Base-by-base conservation (phyloP, 2,113 vertebrate species). In the Xenus cinereus region DNA sequence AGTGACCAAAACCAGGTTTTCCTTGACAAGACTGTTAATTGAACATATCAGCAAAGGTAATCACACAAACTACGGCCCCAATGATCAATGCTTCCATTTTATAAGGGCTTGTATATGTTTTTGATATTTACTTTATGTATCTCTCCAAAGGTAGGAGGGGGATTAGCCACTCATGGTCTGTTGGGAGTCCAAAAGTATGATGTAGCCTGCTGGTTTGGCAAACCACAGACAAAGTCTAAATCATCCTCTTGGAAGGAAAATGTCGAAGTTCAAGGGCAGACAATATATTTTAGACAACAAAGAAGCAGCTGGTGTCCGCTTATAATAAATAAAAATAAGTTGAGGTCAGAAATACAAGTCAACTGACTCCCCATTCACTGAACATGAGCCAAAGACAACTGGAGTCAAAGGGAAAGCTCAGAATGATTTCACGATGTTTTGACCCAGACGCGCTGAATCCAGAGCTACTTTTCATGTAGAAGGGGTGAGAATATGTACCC, bases 1-100 rank as follows among this genome's bases (percentile, higher is more conserved):
- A 96, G 90, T 96, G 95, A 95, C 97, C 95, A 67, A 96, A 97
- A 83, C 67, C 95, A 93, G 96, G 83, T 93, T 98, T 84, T 97
- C 77, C 94, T 84, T 91, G 96, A 87, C 21, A 92, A 89, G 90
- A 33, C 83, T 85, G 63, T 92, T 96, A 77, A 95, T 79, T 72
- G 82, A 93, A 92, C 56, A 11, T 92, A 96, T 82, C 72, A 84
- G 82, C 72, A 87, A 68, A 91, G 56, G 85, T 45, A 73, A 64
- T 51, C 79, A 60, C 82, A 73, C 41, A 23, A 69, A 48, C 83
- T 62, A 46, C 37, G 82, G 63, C 67, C 78, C 50, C 4, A 6
- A 51, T 8, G 7, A 92, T 97, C 94, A 62, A 45, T 73, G 39
- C 2, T 30, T 57, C 39, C 23, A 50, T 50, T 60, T n/a, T 37